Evolutionary conservation across 2,113 vertebrate species (phyloP).

Genomic region (Suncus etruscus): DNA sequence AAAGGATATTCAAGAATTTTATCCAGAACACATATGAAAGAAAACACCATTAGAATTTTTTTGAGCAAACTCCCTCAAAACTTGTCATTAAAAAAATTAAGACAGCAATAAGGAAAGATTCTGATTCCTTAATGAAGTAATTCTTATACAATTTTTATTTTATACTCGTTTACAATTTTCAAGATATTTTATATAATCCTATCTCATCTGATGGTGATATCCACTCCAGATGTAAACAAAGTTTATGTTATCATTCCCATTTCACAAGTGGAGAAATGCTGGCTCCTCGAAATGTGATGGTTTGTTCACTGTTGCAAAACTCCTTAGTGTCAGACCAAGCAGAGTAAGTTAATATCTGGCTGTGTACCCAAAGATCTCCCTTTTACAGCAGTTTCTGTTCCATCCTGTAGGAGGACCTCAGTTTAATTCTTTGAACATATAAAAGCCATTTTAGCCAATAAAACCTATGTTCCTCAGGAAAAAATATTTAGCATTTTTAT

Average conservation of each 20-base stretch:
- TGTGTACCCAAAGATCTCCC: not conserved
- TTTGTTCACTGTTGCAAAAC: not conserved
- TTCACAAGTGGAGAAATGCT: not conserved
- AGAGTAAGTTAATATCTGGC: not conserved
- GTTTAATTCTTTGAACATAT: not conserved
- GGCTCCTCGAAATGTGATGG: not conserved
- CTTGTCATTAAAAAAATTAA: slow-evolving; percentile 15
- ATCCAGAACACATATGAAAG: not conserved
- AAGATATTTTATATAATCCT: not conserved
- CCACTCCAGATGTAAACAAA: not conserved
- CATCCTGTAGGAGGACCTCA: not conserved
- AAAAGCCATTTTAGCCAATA: not conserved
- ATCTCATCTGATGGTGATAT: slow-evolving; percentile 16
- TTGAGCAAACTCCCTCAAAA: slow-evolving; percentile 37
- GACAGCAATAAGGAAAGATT: not conserved
- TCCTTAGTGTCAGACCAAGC: not conserved
- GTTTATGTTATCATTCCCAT: not conserved
- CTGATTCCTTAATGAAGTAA: too few species aligned
- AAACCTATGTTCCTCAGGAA: not conserved
- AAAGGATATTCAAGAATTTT: slow-evolving; percentile 1
- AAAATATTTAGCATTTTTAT: not conserved
- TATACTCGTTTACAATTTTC: not conserved
- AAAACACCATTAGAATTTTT: not conserved
- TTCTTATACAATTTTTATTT: not conserved
- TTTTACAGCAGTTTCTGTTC: not conserved